phyloP scores from a whole-genome alignment of 1,140 invertebrate genomes.

The Calycopis cecrops region DNA sequence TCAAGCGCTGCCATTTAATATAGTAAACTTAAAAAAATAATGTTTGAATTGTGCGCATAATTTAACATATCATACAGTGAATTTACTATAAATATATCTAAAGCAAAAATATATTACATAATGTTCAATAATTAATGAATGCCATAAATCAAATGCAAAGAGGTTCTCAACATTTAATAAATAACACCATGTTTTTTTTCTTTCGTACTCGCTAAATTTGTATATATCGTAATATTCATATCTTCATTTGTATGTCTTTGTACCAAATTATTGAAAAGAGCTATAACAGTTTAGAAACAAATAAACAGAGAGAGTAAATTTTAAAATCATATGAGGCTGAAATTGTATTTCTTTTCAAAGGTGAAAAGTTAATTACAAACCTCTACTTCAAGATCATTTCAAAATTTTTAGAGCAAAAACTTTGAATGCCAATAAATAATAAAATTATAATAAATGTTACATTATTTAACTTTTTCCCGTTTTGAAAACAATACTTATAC shows the following conservation, averaged over 20 bases:
- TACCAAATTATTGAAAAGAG: conserved; percentile 44
- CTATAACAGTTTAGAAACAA: not conserved
- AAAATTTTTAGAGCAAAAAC: conserved; percentile 59
- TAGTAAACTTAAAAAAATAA: conserved; percentile 11
- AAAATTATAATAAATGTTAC: not conserved
- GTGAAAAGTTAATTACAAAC: conserved; percentile 53
- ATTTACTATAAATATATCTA: conserved; percentile 37
- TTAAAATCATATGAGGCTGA: conserved; percentile 27
- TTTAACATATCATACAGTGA: not conserved
- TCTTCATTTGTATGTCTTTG: conserved; percentile 69
- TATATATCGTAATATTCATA: conserved; percentile 58
- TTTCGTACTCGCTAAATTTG: conserved; percentile 50
- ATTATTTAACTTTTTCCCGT: not conserved
- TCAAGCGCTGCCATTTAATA: too few species aligned
- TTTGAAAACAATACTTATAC: not conserved
- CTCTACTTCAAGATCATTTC: conserved; percentile 42
- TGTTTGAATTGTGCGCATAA: conserved; percentile 1
- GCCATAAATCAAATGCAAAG: conserved; percentile 58
- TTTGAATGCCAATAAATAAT: conserved; percentile 42
- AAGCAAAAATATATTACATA: conserved; percentile 46
- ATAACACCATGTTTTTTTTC: conserved; percentile 46
- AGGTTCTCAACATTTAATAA: conserved; percentile 56
- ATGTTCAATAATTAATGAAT: conserved; percentile 37
- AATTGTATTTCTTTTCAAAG: conserved; percentile 50
- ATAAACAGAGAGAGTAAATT: not conserved